Evolutionary conservation across 35 echinoderm and acorn worm genomes (phyloP), one percentile per base, ranked within the genome.

Genomic region (Amphiura filiformis): DNA sequence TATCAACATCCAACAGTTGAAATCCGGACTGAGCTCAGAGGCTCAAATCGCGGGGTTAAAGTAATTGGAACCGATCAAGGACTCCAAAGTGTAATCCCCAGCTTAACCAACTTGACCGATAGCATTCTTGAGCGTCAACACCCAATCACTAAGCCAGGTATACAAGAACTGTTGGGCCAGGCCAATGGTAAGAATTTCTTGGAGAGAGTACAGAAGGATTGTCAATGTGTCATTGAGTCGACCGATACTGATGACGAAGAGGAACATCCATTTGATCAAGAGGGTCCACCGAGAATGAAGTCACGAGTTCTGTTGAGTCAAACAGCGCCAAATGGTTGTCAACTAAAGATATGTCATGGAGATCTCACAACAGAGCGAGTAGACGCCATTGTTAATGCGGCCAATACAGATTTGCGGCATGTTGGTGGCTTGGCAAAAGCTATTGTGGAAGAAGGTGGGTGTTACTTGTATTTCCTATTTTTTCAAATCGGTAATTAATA

Each of bases 311-410:
- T 90, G 0, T 34, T 22, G 13, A 37, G 32, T 31, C 31, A 78
- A 2, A 85, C 64, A 35, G n/a, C 75, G 30, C 9, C 36, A 42
- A 38, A 84, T 40, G 75, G 82, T 0, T 42, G 82, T 76, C 38
- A 49, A 31, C 36, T 91, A 18, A 78, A 47, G 7, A 82, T 91
- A 38, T 77, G 82, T 17, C 77, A 85, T 61, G 89, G 65, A 33
- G 89, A 91, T 77, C 32, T 91, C 33, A 91, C 89, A 7, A 81
- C 42, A 32, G 76, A 84, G 70, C 37, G 31, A 15, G 89, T 91
- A 0, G 89, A 91, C 57, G 82, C 40, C 42, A 91, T 91, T 38
- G 89, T 91, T 0, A 91, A 91, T 91, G 81, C 81, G 18, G 81
- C 89, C 47, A 91, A 84, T 61, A 38, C 47, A 18, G 38, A 56